phyloP scores from a whole-genome alignment of 1,140 invertebrate genomes.

The Drosophila sturtevanti region DNA sequence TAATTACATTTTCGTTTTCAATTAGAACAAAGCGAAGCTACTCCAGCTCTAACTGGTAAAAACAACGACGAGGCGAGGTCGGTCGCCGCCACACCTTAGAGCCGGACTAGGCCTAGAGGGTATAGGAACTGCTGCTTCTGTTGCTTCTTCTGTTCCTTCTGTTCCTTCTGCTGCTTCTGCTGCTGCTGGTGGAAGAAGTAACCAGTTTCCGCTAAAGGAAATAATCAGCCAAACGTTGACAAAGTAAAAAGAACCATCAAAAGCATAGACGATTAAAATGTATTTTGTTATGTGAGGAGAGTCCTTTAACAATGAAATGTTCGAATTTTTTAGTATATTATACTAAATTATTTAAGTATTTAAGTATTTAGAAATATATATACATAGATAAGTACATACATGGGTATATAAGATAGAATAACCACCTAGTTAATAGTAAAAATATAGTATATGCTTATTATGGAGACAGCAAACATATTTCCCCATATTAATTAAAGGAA shows the following conservation, averaged over 20 bases:
- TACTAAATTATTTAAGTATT: no score
- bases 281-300: no score
- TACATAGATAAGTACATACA: no score
- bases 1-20: conserved; percentile 71
- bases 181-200: not conserved
- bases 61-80: conserved; percentile 5
- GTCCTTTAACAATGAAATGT: no score
- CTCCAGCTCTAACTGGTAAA: not conserved
- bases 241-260: not conserved
- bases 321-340: no score
- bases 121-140: not conserved
- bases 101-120: conserved; percentile 8
- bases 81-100: conserved; percentile 14
- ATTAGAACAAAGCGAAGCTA: conserved; percentile 62
- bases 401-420: no score
- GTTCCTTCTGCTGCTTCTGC: not conserved
- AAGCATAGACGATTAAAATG: not conserved
- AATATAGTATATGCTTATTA: no score
- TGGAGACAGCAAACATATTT: not conserved
- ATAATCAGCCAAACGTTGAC: conserved; percentile 7
- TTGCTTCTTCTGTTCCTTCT: not conserved
- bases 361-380: no score
- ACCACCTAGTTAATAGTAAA: no score
- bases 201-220: conserved; percentile 5
- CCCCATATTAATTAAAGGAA: not conserved